Conservation (phyloP, 2,888 invertebrate genomes). For the Drosophila lutescens region DNA sequence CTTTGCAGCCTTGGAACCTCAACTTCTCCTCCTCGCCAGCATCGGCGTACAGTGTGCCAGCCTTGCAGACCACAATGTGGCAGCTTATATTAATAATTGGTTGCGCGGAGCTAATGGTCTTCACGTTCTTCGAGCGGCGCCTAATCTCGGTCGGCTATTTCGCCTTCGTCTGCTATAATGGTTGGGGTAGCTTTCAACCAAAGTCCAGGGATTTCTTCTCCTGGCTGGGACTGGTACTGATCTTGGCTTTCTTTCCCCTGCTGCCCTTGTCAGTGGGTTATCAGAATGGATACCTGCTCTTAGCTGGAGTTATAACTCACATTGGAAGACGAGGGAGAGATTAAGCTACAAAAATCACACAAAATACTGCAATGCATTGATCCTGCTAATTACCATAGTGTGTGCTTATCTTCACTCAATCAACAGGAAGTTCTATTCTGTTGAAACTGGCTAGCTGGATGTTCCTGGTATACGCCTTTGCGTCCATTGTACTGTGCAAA, state of each 20-base stretch:
- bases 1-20: slow-evolving; percentile 36
- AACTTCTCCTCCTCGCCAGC: not conserved
- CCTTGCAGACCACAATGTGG: slow-evolving; percentile 5
- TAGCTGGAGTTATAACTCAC: slow-evolving; percentile 65
- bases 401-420: slow-evolving; percentile 80
- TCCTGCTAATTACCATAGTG: slow-evolving; percentile 64
- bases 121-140: slow-evolving; percentile 79
- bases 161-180: slow-evolving; percentile 65
- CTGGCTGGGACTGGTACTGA: slow-evolving; percentile 85
- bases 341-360: slow-evolving; percentile 45
- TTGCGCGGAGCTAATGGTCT: slow-evolving; percentile 78
- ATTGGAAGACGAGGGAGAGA: slow-evolving; percentile 49
- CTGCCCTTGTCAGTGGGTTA: slow-evolving; percentile 87
- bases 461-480: slow-evolving; percentile 79
- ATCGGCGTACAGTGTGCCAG: not conserved
- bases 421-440: slow-evolving; percentile 83
- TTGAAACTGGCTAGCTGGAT: slow-evolving; percentile 88
- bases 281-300: slow-evolving; percentile 66
- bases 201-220: slow-evolving; percentile 70
- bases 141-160: slow-evolving; percentile 78
- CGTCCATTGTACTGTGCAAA: slow-evolving; percentile 49
- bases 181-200: slow-evolving; percentile 46
- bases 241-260: slow-evolving; percentile 90
- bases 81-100: slow-evolving; percentile 79
- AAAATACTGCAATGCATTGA: slow-evolving; percentile 54